Evolutionary conservation across 2,113 vertebrate species (phyloP).

Genomic region (Onychorhynchus coronatus): DNA sequence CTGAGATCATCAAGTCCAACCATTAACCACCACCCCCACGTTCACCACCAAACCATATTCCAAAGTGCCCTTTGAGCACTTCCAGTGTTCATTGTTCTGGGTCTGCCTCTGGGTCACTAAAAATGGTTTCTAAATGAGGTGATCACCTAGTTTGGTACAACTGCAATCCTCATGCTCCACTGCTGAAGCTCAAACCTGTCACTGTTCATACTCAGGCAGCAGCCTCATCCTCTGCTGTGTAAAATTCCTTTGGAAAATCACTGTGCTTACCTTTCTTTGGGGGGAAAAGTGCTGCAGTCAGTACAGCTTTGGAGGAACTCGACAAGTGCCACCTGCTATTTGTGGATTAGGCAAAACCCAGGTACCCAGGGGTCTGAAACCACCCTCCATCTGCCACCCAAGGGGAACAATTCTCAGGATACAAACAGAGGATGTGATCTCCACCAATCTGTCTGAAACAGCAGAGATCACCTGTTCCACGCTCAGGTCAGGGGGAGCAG

Average conservation of each 20-base stretch:
- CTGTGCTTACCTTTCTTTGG: neutral
- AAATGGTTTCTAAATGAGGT: neutral
- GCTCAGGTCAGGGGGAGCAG: neutral
- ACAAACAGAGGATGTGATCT: neutral
- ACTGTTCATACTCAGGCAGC: neutral
- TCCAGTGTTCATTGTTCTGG: neutral
- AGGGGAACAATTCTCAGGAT: neutral
- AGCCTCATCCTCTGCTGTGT: neutral
- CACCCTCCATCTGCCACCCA: neutral
- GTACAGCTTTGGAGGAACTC: neutral
- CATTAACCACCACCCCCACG: neutral
- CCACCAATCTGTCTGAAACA: neutral
- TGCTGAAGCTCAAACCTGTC: neutral
- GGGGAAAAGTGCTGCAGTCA: neutral
- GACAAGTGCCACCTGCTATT: neutral
- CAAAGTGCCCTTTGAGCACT: neutral
- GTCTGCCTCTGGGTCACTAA: neutral
- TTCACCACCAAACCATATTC: neutral
- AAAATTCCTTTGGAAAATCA: neutral
- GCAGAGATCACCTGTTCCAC: neutral
- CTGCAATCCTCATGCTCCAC: neutral
- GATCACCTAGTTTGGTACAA: neutral
- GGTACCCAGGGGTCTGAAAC: neutral
- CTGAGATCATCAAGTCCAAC: neutral
- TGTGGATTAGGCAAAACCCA: neutral